These are phyloP conservation scores for Pelodytes ibericus DNA, from an alignment of 2,797 vertebrate species.

Conservation along the genomic window DNA sequence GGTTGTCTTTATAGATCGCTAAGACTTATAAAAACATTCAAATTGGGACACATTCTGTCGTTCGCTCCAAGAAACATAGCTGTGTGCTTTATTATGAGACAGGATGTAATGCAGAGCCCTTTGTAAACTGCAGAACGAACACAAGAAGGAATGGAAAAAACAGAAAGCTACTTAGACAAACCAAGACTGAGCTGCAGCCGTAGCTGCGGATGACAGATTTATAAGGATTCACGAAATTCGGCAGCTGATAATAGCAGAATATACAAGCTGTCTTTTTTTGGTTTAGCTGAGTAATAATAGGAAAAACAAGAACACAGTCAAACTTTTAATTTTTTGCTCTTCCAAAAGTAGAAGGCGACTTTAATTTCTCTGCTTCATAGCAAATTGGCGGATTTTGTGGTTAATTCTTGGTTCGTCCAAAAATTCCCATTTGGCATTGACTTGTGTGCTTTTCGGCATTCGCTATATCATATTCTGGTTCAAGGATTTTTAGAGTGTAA, in stretches of 20 bases:
- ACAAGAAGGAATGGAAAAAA: not conserved
- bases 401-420: not conserved
- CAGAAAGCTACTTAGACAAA: not conserved
- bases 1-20: not conserved
- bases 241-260: not conserved
- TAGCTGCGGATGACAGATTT: not conserved
- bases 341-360: not conserved
- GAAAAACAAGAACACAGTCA: no score
- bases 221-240: not conserved
- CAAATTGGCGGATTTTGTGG: not conserved
- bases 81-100: no score
- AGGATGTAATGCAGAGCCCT: not conserved
- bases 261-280: not conserved
- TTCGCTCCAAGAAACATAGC: not conserved
- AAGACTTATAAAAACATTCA: not conserved
- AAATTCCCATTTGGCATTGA: not conserved
- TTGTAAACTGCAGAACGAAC: not conserved
- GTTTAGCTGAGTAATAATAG: not conserved
- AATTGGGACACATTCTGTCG: not conserved
- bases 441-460: no score
- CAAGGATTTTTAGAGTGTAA: no score
- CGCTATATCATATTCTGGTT: no score
- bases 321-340: not conserved
- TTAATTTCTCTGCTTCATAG: not conserved
- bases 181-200: not conserved